phyloP scores from a whole-genome alignment of 2,797 vertebrate genomes.

The Syngnathus acus region DNA sequence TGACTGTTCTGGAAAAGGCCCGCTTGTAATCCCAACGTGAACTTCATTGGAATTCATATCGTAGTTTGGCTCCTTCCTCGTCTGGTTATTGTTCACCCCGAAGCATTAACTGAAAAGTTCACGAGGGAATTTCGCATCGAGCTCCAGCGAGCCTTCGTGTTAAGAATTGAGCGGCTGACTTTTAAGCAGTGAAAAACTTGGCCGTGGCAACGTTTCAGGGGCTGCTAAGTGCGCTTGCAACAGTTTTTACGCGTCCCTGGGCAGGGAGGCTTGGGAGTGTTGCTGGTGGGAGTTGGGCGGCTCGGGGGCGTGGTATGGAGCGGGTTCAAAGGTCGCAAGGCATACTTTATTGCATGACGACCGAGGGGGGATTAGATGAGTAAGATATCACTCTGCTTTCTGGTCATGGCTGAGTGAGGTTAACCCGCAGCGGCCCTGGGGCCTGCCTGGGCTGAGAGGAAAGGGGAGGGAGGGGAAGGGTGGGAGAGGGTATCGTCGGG shows the following conservation, averaged over 20 bases:
- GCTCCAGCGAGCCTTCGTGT: background rate
- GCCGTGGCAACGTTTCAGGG: slow-evolving; percentile 28
- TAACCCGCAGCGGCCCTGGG: slow-evolving; percentile 63
- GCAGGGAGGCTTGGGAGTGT: slow-evolving; percentile 30
- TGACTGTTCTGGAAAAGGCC: background rate
- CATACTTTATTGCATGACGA: slow-evolving; percentile 71
- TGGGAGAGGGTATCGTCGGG: slow-evolving; percentile 51
- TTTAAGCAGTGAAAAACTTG: slow-evolving; percentile 19
- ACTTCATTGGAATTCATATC: background rate
- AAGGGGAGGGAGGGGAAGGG: slow-evolving; percentile 14
- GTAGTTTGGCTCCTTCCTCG: background rate
- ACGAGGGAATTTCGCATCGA: background rate
- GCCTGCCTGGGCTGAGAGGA: slow-evolving; percentile 47
- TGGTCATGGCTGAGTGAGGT: slow-evolving; percentile 68
- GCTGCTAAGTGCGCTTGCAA: slow-evolving; percentile 27
- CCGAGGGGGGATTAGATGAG: slow-evolving; percentile 69
- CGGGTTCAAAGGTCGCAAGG: slow-evolving; percentile 61
- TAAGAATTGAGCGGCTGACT: background rate
- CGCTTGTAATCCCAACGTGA: background rate
- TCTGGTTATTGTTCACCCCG: background rate
- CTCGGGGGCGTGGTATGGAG: slow-evolving; percentile 31
- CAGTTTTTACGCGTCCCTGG: slow-evolving; percentile 22
- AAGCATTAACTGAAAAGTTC: background rate
- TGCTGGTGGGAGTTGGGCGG: slow-evolving; percentile 22
- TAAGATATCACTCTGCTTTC: slow-evolving; percentile 70